These are phyloP conservation scores for Enteromius fasciolatus DNA, from an alignment of 2,797 vertebrate species.

Conservation along the genomic window DNA sequence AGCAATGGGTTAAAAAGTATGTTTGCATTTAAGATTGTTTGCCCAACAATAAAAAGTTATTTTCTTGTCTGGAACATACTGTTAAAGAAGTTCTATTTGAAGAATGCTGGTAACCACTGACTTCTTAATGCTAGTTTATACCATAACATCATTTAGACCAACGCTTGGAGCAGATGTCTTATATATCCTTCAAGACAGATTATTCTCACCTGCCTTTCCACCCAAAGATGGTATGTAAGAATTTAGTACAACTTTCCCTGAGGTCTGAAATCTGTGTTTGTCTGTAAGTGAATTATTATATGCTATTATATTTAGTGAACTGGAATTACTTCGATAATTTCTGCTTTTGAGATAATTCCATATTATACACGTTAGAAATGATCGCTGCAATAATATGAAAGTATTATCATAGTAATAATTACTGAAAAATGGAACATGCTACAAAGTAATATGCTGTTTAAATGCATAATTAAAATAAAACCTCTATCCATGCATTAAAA, in stretches of 20 bases:
- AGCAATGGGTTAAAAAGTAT: background rate
- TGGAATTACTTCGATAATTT: conserved; percentile 3
- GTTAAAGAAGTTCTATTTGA: background rate
- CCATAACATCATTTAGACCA: background rate
- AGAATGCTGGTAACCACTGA: background rate
- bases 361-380: background rate
- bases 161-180: background rate
- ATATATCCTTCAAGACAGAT: background rate
- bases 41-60: background rate
- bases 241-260: background rate
- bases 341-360: conserved; percentile 9
- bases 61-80: background rate
- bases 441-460: background rate
- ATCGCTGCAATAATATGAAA: background rate
- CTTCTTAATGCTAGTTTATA: background rate
- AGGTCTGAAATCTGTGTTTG: conserved; percentile 5
- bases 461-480: conserved; percentile 5
- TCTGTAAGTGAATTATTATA: conserved; percentile 18
- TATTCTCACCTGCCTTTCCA: conserved; percentile 1
- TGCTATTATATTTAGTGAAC: conserved; percentile 5
- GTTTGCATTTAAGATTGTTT: background rate
- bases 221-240: background rate
- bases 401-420: background rate
- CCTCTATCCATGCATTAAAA: background rate
- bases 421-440: conserved; percentile 4